Percentiles rank a stretch among this genome's conserved stretches.
phyloP scores from a whole-genome alignment of 1,140 invertebrate species.

The Anthonomus grandis region DNA sequence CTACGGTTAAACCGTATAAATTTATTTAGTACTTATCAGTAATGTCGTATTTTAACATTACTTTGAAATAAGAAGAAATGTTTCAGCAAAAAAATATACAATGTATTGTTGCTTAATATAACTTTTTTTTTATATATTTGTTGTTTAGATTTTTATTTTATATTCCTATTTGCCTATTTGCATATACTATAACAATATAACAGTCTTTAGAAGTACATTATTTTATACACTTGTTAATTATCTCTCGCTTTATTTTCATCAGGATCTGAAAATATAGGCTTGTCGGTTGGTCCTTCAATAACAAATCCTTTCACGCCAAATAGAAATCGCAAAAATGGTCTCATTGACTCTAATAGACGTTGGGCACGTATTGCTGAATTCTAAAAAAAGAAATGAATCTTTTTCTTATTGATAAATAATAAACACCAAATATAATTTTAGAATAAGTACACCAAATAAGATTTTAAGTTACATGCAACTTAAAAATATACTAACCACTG shows the following conservation, averaged over 20 bases:
- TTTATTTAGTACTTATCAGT: too few species aligned
- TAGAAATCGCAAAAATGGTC: conserved; percentile 52
- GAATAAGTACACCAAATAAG: conserved; percentile 1
- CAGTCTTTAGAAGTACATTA: too few species aligned
- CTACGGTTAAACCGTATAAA: too few species aligned
- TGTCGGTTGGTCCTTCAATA: conserved; percentile 45
- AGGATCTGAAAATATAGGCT: conserved; percentile 45
- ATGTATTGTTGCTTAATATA: too few species aligned
- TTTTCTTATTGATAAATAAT: neutral
- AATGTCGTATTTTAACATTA: too few species aligned
- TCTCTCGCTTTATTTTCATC: conserved; percentile 27
- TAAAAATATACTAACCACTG: conserved; percentile 60
- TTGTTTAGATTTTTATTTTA: too few species aligned
- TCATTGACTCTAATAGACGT: conserved; percentile 53
- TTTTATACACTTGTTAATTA: neutral
- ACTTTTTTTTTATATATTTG: too few species aligned
- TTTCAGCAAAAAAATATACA: too few species aligned
- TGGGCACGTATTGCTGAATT: conserved; percentile 55
- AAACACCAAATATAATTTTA: neutral
- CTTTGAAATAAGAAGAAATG: too few species aligned
- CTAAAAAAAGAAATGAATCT: conserved; percentile 46
- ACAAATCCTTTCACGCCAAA: conserved; percentile 54
- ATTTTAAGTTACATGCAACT: too few species aligned
- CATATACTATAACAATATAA: too few species aligned
- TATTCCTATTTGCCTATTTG: too few species aligned